Conservation (phyloP, 2,888 invertebrate genomes). For the Lycocerus yunnanus region DNA sequence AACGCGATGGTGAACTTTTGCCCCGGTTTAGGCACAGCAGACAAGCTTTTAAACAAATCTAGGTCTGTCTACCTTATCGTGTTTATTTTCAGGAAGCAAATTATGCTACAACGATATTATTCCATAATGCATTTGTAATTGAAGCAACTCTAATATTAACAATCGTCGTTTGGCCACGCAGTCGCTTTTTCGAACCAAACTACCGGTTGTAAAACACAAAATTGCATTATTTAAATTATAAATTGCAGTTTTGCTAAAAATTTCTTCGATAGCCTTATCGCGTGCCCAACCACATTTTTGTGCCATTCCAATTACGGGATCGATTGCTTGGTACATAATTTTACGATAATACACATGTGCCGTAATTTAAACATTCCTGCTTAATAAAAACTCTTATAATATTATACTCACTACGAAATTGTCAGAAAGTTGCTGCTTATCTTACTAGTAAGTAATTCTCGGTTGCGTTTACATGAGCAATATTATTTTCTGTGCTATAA, state of each 20-base stretch:
- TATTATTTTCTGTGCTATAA: not conserved
- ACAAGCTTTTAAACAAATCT: constrained; percentile 19
- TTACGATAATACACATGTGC: not conserved
- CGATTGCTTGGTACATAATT: not conserved
- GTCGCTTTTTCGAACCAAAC: not conserved
- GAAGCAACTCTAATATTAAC: not conserved
- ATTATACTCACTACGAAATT: not conserved
- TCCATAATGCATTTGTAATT: not conserved
- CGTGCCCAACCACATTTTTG: not conserved
- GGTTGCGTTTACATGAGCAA: not conserved
- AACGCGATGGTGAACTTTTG: constrained; percentile 21
- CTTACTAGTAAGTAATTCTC: not conserved
- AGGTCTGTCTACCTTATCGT: constrained; percentile 8
- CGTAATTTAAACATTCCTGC: not conserved
- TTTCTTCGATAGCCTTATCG: not conserved
- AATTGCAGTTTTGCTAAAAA: not conserved
- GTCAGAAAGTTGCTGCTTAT: not conserved
- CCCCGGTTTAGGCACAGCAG: constrained; percentile 14
- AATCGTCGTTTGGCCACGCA: not conserved
- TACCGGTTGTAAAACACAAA: not conserved
- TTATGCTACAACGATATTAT: not conserved
- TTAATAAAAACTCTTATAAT: not conserved
- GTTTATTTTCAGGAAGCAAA: not conserved
- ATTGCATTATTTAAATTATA: not conserved
- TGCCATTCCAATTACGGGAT: not conserved